Evolutionary conservation across 2,113 vertebrate genomes (phyloP).

Genomic region (Cyanoderma ruficeps): DNA sequence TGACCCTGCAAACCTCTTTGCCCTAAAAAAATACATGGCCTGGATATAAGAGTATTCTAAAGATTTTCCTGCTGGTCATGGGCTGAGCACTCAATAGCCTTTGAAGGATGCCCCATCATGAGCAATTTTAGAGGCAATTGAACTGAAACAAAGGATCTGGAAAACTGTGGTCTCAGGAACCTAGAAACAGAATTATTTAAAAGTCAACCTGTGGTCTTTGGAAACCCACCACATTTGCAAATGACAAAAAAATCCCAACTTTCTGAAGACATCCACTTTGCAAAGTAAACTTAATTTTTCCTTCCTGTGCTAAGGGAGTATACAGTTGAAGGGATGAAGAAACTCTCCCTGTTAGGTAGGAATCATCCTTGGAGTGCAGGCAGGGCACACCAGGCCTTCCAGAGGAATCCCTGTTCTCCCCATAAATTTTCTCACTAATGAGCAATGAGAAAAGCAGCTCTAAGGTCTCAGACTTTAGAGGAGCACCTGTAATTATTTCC

Average conservation of each 20-base stretch:
- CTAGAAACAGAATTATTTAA: background rate
- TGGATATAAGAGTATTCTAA: background rate
- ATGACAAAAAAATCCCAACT: background rate
- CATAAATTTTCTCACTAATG: background rate
- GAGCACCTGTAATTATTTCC: background rate
- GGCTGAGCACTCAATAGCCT: background rate
- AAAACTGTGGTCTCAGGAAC: background rate
- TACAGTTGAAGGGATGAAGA: background rate
- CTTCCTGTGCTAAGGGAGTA: background rate
- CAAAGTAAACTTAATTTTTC: background rate
- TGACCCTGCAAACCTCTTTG: background rate
- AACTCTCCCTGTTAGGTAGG: background rate
- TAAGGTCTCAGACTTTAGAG: background rate
- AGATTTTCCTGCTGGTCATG: background rate
- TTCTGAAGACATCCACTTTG: background rate
- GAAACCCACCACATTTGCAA: background rate
- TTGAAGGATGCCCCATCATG: background rate
- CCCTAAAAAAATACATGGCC: background rate
- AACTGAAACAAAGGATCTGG: background rate
- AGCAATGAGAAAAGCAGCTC: background rate
- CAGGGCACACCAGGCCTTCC: background rate
- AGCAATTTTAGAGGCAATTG: background rate
- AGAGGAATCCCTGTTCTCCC: background rate
- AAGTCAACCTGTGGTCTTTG: background rate
- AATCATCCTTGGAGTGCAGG: background rate